Evolutionary conservation across 2,113 vertebrate species (phyloP).

Genomic region (Ascaphus truei): DNA sequence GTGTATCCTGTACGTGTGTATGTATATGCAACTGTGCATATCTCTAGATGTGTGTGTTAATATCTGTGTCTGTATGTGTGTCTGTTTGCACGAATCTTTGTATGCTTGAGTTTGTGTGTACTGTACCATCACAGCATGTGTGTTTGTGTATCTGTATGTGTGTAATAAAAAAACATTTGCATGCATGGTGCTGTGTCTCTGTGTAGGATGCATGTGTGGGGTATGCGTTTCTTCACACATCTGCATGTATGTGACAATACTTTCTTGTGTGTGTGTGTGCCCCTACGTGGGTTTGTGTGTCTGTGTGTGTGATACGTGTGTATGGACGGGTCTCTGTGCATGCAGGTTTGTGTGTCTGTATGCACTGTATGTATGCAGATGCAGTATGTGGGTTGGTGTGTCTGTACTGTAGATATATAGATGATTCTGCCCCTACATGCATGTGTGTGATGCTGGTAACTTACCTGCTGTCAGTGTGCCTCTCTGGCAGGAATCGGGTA

Average conservation of each 20-base stretch:
- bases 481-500: constrained; percentile 52
- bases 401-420: background rate
- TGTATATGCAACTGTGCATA: too few relatives aligned
- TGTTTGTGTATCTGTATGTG: background rate
- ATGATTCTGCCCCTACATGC: too few relatives aligned
- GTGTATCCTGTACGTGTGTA: background rate
- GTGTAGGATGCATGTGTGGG: too few relatives aligned
- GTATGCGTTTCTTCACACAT: too few relatives aligned
- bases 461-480: constrained; percentile 71
- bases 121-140: background rate
- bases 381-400: background rate
- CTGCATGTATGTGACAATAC: too few relatives aligned
- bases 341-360: background rate
- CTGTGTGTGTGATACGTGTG: too few relatives aligned
- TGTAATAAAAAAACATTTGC: too few relatives aligned
- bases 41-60: background rate
- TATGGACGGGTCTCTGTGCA: background rate
- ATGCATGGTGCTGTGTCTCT: too few relatives aligned
- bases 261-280: too few relatives aligned
- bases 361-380: too few relatives aligned
- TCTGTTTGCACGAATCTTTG: too few relatives aligned
- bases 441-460: constrained; percentile 42
- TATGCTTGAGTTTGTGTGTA: background rate
- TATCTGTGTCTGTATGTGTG: background rate
- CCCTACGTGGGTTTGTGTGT: too few relatives aligned